A percentile compares a stretch with the other conserved stretches of the same genome.
Evolutionary conservation across 2,888 invertebrate genomes (phyloP).

Genomic region (Timema podura): DNA sequence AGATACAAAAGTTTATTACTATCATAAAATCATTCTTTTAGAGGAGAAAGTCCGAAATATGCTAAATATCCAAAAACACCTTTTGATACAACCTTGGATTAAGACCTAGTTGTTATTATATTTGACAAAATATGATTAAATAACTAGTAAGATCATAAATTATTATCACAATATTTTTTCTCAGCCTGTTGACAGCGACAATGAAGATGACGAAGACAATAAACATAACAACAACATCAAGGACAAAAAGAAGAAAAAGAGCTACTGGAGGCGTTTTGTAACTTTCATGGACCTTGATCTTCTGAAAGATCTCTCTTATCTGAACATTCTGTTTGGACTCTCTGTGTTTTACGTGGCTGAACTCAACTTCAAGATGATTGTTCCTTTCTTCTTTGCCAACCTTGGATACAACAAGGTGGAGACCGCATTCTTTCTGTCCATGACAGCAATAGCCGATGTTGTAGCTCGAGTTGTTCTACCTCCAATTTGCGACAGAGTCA

Average conservation of each 20-base stretch:
- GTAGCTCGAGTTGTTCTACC: constrained; percentile 67
- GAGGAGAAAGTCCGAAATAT: no score
- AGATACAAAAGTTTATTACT: no score
- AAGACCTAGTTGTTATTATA: no score
- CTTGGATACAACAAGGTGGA: constrained; percentile 53
- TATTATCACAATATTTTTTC: no score
- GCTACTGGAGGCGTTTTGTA: constrained; percentile 44
- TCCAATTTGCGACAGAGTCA: constrained; percentile 64
- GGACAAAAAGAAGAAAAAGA: not conserved
- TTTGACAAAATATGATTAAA: no score
- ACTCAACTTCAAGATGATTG: constrained; percentile 30
- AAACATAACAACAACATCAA: no score
- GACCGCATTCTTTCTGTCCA: constrained; percentile 68
- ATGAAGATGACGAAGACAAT: not conserved
- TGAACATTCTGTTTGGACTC: constrained; percentile 67
- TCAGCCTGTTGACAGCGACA: not conserved
- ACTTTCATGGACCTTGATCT: constrained; percentile 67
- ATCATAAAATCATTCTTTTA: no score
- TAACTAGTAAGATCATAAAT: no score
- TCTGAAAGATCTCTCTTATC: constrained; percentile 66
- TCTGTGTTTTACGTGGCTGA: constrained; percentile 67
- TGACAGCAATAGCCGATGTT: constrained; percentile 71
- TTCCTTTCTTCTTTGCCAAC: constrained; percentile 33
- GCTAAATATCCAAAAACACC: no score
- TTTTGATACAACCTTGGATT: no score